phyloP scores from a whole-genome alignment of 2,888 invertebrate species.

The Euphydryas editha region DNA sequence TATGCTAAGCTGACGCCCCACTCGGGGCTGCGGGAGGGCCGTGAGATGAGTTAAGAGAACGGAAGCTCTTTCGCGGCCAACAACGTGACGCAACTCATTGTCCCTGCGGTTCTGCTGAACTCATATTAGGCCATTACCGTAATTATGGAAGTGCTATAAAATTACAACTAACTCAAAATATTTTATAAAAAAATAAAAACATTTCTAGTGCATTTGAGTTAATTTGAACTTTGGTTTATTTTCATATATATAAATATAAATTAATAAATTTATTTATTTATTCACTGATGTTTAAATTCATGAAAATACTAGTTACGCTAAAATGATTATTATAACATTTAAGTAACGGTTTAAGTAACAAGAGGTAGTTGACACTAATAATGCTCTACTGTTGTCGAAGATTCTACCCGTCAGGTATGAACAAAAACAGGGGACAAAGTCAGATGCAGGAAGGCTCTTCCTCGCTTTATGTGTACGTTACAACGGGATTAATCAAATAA shows the following conservation, averaged over 20 bases:
- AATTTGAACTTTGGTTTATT: not conserved
- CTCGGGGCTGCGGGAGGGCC: constrained; percentile 58
- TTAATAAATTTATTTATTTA: not conserved
- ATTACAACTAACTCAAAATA: constrained; percentile 15
- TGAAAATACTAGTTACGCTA: too few species aligned
- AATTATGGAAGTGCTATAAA: constrained; percentile 44
- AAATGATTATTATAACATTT: too few species aligned
- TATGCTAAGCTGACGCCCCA: constrained; percentile 75
- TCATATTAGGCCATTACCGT: constrained; percentile 44
- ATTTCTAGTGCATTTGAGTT: not conserved
- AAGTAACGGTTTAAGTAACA: too few species aligned
- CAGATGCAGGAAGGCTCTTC: too few species aligned
- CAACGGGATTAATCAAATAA: too few species aligned
- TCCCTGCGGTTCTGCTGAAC: constrained; percentile 55
- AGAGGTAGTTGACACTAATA: too few species aligned
- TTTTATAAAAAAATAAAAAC: not conserved
- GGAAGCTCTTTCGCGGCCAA: constrained; percentile 68
- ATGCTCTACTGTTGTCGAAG: too few species aligned
- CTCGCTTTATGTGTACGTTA: too few species aligned
- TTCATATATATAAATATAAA: not conserved
- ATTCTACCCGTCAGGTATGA: too few species aligned
- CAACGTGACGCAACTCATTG: constrained; percentile 70
- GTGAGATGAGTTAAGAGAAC: constrained; percentile 60
- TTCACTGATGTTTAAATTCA: too few species aligned
- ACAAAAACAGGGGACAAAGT: too few species aligned